Evolutionary conservation across 2,888 invertebrate species (phyloP), one percentile per base, ranked within the genome.

Genomic region (Drosophila seclusa): DNA sequence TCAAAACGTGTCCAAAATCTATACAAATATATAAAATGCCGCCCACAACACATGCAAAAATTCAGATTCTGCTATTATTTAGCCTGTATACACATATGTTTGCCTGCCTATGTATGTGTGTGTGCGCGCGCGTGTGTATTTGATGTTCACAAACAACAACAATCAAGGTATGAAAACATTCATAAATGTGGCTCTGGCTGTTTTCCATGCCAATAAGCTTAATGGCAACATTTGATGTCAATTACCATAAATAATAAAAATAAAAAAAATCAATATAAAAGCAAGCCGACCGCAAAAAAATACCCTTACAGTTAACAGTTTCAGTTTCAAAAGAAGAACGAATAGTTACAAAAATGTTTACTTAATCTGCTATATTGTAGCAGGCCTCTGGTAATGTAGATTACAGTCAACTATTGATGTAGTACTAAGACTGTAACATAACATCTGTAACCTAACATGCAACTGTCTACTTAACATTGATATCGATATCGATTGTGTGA

Each of bases 191-290:
- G 54, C 48, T 71, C 63, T 16, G 62, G 34, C 73, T 79, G 77
- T 57, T 77, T 87, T 89, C 87, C 89, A 81, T 77, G 69, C 74
- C 90, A 90, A 90, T 89, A 83, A 78, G 84, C 82, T 74, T 90
- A 87, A 81, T 83, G 84, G 73, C 77, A 72, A 76, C 87, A 82
- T 90, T 86, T 86, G 79, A 88, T 87, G 87, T 72, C 89, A 84
- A 90, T 90, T 90, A 90, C 77, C 90, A 87, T 87, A 90, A 90
- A 83, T 81, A 73, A 66, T 60, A 69, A 62, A 60, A 48, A 18
- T n/a, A n/a, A 62, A 57, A 49, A 59, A 72, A 34, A 13, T 11
- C 42, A 40, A 27, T 18, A 29, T 16, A 7, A 24, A 18, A 16
- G 45, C 10, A 11, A 11, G 13, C 2, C 48, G 50, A 49, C 2